Evolutionary conservation across 2,113 vertebrate species (phyloP).

Genomic region (rabbit (Oryctolagus cuniculus)): DNA sequence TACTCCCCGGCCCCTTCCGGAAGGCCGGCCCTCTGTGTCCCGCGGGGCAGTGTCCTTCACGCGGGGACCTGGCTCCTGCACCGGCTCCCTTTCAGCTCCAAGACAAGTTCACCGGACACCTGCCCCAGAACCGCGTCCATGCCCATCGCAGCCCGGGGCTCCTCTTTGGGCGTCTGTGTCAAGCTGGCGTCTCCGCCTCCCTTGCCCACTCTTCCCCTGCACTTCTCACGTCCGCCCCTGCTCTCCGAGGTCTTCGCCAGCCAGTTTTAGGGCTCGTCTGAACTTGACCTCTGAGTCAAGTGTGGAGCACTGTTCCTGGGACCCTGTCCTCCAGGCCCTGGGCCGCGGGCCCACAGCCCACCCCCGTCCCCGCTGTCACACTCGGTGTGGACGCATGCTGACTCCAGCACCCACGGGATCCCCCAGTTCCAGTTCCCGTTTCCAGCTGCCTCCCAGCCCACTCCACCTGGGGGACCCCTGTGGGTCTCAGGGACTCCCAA

Average conservation of each 20-base stretch:
- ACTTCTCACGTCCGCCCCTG: not conserved
- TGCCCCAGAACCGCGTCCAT: not conserved
- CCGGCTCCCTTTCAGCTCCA: not conserved
- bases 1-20: not conserved
- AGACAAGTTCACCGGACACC: not conserved
- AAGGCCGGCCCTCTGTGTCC: not conserved
- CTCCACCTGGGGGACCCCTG: not conserved
- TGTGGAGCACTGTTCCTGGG: not conserved
- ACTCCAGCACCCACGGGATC: not conserved
- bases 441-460: not conserved
- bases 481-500: not conserved
- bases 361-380: not conserved
- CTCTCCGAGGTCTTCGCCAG: not conserved
- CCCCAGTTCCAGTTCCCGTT: not conserved
- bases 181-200: not conserved
- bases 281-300: not conserved
- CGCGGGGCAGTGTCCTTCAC: not conserved
- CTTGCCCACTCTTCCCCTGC: not conserved
- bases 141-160: rapidly evolving
- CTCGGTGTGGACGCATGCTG: not conserved
- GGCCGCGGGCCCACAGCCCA: too few relatives aligned
- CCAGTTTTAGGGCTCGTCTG: not conserved
- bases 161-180: too few relatives aligned
- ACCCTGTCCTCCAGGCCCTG: too few relatives aligned
- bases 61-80: not conserved